Conservation (phyloP, 2,797 vertebrate genomes). For the Anguilla marmorata region DNA sequence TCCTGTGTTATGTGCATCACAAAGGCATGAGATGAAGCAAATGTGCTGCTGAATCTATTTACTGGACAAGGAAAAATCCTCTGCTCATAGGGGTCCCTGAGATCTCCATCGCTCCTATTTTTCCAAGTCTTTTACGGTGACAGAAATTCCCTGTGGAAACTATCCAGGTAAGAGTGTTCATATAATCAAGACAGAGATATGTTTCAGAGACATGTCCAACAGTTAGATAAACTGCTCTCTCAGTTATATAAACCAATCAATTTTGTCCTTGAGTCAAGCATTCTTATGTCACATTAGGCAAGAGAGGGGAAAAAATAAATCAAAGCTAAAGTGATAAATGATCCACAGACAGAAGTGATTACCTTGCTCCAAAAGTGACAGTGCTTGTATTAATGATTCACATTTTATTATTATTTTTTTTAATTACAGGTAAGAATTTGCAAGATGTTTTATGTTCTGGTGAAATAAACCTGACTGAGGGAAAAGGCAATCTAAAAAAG, state of each 20-base stretch:
- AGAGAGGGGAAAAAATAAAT: neutral
- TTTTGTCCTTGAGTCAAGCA: neutral
- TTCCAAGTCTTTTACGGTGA: neutral
- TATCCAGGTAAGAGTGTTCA: neutral
- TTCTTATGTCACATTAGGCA: neutral
- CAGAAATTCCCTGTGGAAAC: neutral
- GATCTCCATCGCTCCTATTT: neutral
- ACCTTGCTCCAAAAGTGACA: neutral
- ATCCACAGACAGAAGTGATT: neutral
- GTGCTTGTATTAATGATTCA: neutral
- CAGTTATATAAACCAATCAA: neutral
- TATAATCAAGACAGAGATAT: neutral
- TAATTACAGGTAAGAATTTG: neutral
- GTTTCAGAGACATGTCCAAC: slow-evolving; percentile 4
- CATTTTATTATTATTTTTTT: neutral
- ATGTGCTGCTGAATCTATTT: neutral
- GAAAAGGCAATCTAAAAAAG: slow-evolving; percentile 71
- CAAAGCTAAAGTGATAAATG: neutral
- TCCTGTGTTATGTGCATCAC: slow-evolving; percentile 15
- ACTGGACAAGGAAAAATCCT: neutral
- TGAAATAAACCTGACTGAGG: slow-evolving; percentile 40
- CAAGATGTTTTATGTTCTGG: neutral
- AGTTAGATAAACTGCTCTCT: slow-evolving; percentile 1
- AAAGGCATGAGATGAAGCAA: slow-evolving; percentile 9
- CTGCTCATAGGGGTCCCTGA: neutral